Percentiles rank a stretch among this genome's conserved stretches.
phyloP scores from a whole-genome alignment of 2,113 vertebrate genomes.

The Blennius ocellaris region DNA sequence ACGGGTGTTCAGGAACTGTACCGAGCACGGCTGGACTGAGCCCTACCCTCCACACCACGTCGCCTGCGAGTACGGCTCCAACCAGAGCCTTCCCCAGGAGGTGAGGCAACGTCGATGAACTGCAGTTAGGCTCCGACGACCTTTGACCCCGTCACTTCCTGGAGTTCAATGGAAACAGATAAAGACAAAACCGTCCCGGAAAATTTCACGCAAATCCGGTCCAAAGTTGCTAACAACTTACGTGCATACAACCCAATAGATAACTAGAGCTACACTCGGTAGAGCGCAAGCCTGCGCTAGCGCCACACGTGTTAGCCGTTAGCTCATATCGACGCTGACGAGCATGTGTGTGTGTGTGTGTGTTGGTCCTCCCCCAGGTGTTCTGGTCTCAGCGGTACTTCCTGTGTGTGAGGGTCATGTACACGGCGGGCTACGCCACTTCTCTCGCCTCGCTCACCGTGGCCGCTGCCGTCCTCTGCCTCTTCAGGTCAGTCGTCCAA shows the following conservation, averaged over 20 bases:
- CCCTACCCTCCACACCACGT: slow-evolving; percentile 15
- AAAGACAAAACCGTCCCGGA: no score
- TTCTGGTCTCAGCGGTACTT: slow-evolving; percentile 9
- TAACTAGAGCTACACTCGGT: no score
- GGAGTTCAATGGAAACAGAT: no score
- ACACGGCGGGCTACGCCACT: slow-evolving; percentile 11
- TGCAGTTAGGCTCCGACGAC: no score
- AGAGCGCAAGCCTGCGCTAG: no score
- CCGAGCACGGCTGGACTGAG: background rate
- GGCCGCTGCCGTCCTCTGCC: slow-evolving; percentile 4
- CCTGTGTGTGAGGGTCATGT: slow-evolving; percentile 17
- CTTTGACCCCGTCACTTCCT: no score
- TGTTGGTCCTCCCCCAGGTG: background rate
- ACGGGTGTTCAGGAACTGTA: slow-evolving; percentile 18
- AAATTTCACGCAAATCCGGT: no score
- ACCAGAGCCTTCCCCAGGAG: slow-evolving; percentile 1
- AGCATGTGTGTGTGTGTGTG: no score
- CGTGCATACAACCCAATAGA: no score
- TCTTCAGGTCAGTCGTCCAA: slow-evolving; percentile 5
- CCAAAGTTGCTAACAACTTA: no score
- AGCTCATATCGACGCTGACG: no score
- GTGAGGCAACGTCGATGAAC: background rate
- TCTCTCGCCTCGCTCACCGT: slow-evolving; percentile 1
- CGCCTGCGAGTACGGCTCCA: slow-evolving; percentile 18
- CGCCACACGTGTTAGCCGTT: no score